Evolutionary conservation across 2,888 invertebrate genomes (phyloP), one percentile per base, ranked within the genome.

Genomic region (Alcis repandata): DNA sequence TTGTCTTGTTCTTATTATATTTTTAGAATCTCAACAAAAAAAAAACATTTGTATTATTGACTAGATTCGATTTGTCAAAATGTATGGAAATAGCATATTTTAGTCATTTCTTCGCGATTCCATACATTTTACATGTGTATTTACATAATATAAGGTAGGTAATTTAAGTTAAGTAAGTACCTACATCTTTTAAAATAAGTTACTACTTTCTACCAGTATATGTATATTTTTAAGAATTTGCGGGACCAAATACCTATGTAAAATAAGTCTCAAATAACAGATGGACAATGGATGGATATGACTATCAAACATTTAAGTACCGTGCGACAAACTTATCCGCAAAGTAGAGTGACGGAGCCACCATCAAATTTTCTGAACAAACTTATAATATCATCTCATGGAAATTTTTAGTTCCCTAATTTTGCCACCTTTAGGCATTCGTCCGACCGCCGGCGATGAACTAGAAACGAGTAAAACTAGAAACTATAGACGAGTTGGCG

Each of bases 241-340:
- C 57, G 66, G 66, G 60, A 66, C 61, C 61, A 66, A 65, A 54
- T 49, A 64, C 17, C 38, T 46, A 51, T 19, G 8, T 54, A 46
- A 20, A 41, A 45, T 53, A 53, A 41, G 32, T 51, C 36, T 51
- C 36, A 20, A 38, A 51, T 13, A 51, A 36, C 2, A 8, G 9
- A 22, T 13, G 7, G 32, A 11, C 33, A 4, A 33, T n/a, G n/a
- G n/a, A n/a, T n/a, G n/a, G n/a, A n/a, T n/a, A 45, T 45, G 11
- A 11, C 4, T 20, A 13, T 2, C 20, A 45, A 11, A 45, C 27
- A 27, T 4, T 27, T 4, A 2, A 27, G 6, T 27, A n/a, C 4
- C n/a, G 22, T 27, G 2, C 1, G n/a, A 27, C n/a, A 4, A 27
- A 46, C 7, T 46, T n/a, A 27, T 15, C 2, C 7, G 22, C 6